These are phyloP conservation scores for Cebus imitator DNA, from an alignment of 2,113 vertebrate species.

Conservation along the genomic window DNA sequence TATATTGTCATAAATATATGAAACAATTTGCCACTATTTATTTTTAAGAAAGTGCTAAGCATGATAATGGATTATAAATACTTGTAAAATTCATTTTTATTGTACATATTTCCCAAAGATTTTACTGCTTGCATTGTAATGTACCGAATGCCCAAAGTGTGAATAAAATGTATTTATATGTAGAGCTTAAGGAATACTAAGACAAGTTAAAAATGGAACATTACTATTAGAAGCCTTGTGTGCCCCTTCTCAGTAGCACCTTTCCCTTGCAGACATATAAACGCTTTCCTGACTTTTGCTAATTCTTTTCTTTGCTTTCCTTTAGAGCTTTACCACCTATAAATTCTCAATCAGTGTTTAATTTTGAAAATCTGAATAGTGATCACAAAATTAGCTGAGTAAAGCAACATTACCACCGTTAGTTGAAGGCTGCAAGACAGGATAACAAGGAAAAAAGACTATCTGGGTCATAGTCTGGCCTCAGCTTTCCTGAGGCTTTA, in stretches of 20 bases:
- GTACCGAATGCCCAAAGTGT: neutral
- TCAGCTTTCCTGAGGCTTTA: neutral
- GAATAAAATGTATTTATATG: neutral
- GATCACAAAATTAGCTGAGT: neutral
- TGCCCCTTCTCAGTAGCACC: neutral
- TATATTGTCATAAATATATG: neutral
- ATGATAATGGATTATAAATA: conserved; percentile 16
- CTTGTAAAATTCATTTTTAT: neutral
- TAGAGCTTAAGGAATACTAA: neutral
- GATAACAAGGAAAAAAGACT: neutral
- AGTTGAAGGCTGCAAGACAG: neutral
- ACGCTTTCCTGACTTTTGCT: neutral
- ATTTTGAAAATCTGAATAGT: conserved; percentile 35
- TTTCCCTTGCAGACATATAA: neutral
- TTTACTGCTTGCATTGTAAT: neutral
- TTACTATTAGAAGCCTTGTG: neutral
- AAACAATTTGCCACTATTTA: neutral
- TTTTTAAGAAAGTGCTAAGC: conserved; percentile 36
- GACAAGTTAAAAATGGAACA: neutral
- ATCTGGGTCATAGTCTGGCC: neutral
- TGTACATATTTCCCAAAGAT: neutral
- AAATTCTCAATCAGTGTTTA: neutral
- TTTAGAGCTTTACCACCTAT: neutral
- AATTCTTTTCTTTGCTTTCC: neutral
- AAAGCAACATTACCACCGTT: neutral